Evolutionary conservation across 2,113 vertebrate species (phyloP), one percentile per base, ranked within the genome.

Genomic region (Corvus hawaiiensis): DNA sequence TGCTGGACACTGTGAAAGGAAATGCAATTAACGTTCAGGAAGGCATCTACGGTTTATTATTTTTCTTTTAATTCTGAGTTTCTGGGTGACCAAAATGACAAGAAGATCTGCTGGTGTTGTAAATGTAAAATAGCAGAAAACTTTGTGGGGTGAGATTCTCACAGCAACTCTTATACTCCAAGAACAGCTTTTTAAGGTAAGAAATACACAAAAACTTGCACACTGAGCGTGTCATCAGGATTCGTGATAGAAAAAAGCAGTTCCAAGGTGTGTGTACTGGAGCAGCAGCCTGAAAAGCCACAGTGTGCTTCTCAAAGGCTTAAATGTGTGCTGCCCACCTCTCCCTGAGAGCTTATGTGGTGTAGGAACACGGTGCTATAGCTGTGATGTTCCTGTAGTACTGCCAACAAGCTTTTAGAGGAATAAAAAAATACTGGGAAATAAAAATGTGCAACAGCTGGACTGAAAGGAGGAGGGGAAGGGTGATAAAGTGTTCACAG

Each of bases 301-400:
- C 3, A 1, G 13, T 2, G 9, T 3, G 43, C 30, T 59, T 43
- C 44, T 51, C 51, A 30, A 20, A 43, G 52, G 62, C 18, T 28
- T 2, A 5, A 4, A 6, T 1, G 24, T 4, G 35, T 10, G 66
- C 54, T 71, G 44, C 37, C 48, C 51, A 9, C 22, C 32, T 16
- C 20, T 4, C 26, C 2, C 28, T 18, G 17, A 28, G 3, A 6
- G 4, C 12, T 18, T 1, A 3, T 0, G 9, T 2, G 41, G 3
- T 3, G 24, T 2, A 10, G 39, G 20, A 18, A 26, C 22, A 3
- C 0, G 2, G 17, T 5, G 55, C 51, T 22, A 1, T 1, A 27
- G 63, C 27, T 16, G 28, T 2, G 24, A 14, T 2, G 10, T 0
- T 49, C 17, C 69, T 52, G 37, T 3, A 9, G 10, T 6, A 8